Base-by-base conservation (phyloP, 2,888 invertebrate species). In the Hirtodrosophila confusa region DNA sequence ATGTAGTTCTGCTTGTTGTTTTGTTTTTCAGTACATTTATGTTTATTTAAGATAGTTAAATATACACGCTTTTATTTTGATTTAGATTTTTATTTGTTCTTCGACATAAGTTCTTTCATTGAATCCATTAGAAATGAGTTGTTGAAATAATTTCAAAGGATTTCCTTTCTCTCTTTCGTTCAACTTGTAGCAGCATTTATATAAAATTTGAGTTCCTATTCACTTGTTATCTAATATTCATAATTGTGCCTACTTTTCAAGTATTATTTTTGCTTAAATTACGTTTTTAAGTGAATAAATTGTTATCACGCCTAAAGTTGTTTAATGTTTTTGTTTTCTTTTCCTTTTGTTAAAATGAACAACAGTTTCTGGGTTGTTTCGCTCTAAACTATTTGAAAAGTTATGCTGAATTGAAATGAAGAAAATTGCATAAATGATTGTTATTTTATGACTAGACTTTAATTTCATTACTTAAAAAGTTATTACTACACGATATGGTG, bases 161-260 rank as follows among this genome's bases (percentile, higher is more conserved):
- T 27, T 17, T 40, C 17, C 17, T n/a, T n/a, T 7, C 24, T 35
- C 36, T 35, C 7, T 8, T 17, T 31, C 10, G 10, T 40, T 51
- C 31, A 17, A 1, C 17, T 17, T 2, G 17, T 17, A n/a, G 31
- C 53, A 48, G 55, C 36, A 11, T 43, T 49, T 50, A 45, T 74
- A 75, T 66, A 66, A 78, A 75, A 65, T 54, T 57, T n/a, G 12
- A 41, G 53, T 37, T 57, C 36, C 49, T 61, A 49, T 66, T 60
- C 49, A 49, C 53, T 51, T 41, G 54, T 51, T 53, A 53, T 44
- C 51, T 76, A 69, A 64, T 65, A 64, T 69, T 55, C 49, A 73
- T 75, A 70, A 65, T 66, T 63, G 68, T 77, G 48, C 44, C 84
- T 80, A 86, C 86, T 80, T 83, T 82, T 77, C 49, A 86, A 80